Percentiles rank a stretch among this genome's conserved stretches.
Evolutionary conservation across 2,888 invertebrate species (phyloP).

Genomic region (Andrena bucephala): DNA sequence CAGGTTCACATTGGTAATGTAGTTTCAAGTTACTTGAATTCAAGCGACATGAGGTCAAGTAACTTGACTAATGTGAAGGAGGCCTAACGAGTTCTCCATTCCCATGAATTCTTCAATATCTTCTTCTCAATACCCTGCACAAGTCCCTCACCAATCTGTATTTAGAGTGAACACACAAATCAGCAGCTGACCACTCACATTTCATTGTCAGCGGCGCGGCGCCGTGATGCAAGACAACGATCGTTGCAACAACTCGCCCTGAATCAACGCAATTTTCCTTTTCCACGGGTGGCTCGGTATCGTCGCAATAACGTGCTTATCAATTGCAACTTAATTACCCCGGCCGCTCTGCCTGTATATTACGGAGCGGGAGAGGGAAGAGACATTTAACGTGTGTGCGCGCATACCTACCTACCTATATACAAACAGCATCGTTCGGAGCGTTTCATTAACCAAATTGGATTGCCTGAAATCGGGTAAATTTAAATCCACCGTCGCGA

Average conservation of each 20-base stretch:
- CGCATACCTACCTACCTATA: constrained; percentile 19
- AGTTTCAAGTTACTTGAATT: too few species aligned
- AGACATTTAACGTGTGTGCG: constrained; percentile 20
- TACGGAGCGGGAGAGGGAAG: constrained; percentile 27
- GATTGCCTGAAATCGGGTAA: constrained; percentile 77
- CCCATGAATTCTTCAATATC: not conserved
- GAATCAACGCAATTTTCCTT: constrained; percentile 59
- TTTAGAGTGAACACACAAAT: not conserved
- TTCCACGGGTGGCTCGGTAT: constrained; percentile 52
- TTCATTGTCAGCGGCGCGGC: not conserved
- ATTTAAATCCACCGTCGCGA: constrained; percentile 76
- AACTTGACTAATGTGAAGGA: too few species aligned
- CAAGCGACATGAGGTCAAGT: too few species aligned
- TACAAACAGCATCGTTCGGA: constrained; percentile 64
- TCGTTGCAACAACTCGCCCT: constrained; percentile 11
- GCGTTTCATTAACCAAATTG: constrained; percentile 74
- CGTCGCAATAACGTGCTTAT: constrained; percentile 70
- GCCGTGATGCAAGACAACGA: constrained; percentile 2
- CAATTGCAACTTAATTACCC: constrained; percentile 73
- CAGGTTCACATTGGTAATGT: too few species aligned
- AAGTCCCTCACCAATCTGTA: not conserved
- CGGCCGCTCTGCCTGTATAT: constrained; percentile 48
- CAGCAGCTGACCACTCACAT: not conserved
- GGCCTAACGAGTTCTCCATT: too few species aligned
- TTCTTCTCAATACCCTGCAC: not conserved